Evolutionary conservation across 2,797 vertebrate species (phyloP).

Genomic region (Falco columbarius): DNA sequence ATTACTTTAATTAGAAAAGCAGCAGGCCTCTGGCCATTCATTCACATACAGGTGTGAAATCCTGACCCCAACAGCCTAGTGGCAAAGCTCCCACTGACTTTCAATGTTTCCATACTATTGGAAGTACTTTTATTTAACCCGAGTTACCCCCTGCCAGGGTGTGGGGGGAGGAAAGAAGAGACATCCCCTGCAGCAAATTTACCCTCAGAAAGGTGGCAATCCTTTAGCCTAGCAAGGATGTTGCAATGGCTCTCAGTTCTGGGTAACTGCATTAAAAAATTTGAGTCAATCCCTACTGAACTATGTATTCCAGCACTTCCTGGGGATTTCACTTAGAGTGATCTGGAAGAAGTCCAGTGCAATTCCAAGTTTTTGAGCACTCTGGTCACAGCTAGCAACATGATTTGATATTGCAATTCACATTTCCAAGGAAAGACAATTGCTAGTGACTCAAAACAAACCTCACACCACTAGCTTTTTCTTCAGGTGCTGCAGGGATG

Average conservation of each 20-base stretch:
- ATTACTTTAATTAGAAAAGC: background rate
- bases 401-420: background rate
- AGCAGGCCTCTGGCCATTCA: background rate
- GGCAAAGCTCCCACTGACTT: background rate
- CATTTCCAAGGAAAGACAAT: background rate
- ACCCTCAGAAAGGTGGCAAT: background rate
- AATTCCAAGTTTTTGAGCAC: background rate
- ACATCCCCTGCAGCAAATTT: background rate
- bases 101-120: background rate
- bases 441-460: background rate
- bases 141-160: background rate
- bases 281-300: rapidly evolving
- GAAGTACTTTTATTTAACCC: background rate
- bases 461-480: background rate
- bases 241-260: background rate
- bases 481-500: background rate
- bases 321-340: background rate
- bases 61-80: background rate
- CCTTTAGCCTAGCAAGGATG: background rate
- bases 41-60: background rate
- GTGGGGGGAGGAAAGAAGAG: background rate
- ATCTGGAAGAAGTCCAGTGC: background rate
- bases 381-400: background rate
- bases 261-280: background rate
- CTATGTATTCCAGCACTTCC: no score